phyloP scores from a whole-genome alignment of 2,888 invertebrate species.

The Dynastes hyllus region DNA sequence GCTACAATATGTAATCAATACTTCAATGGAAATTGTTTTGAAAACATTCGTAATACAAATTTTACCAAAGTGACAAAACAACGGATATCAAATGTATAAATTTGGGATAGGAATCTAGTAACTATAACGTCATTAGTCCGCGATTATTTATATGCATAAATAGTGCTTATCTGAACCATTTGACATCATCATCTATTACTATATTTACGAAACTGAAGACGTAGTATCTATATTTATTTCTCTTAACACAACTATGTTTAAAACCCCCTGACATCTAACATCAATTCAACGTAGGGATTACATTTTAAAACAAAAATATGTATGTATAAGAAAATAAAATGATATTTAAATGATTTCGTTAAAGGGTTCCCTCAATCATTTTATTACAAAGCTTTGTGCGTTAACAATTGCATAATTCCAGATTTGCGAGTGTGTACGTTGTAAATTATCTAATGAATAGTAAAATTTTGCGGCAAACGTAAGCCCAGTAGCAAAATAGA shows the following conservation, averaged over 20 bases:
- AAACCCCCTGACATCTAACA: constrained; percentile 20
- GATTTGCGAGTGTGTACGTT: too few relatives aligned
- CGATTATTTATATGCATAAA: constrained; percentile 17
- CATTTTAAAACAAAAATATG: too few relatives aligned
- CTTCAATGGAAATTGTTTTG: too few relatives aligned
- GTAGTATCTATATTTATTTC: constrained; percentile 20
- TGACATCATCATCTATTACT: constrained; percentile 22
- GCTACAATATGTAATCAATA: not conserved
- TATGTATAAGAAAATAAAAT: not conserved
- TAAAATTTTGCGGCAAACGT: too few relatives aligned
- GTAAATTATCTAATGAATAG: too few relatives aligned
- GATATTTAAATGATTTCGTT: not conserved
- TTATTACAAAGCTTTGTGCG: too few relatives aligned
- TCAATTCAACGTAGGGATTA: constrained; percentile 4
- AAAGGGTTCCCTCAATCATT: too few relatives aligned
- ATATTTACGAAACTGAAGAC: not conserved
- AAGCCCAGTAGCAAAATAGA: too few relatives aligned
- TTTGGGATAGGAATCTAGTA: not conserved
- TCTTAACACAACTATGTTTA: constrained; percentile 24
- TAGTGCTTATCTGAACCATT: constrained; percentile 10
- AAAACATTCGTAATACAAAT: too few relatives aligned
- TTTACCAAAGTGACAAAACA: too few relatives aligned
- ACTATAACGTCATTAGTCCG: not conserved
- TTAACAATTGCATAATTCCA: too few relatives aligned
- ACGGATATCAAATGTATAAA: not conserved